phyloP scores from a whole-genome alignment of 2,113 vertebrate species.

The Numida meleagris region DNA sequence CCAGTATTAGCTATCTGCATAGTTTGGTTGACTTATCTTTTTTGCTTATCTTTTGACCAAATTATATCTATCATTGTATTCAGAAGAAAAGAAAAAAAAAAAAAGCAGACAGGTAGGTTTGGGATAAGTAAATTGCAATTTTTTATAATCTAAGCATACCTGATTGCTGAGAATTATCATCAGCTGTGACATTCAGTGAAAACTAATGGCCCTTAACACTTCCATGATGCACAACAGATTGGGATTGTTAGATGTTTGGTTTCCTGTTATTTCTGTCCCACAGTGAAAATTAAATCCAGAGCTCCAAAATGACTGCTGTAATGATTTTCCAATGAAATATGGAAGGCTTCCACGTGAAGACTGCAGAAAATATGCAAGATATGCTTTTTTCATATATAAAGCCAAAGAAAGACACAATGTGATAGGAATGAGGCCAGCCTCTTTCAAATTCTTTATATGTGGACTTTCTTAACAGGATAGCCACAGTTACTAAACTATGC shows the following conservation, averaged over 20 bases:
- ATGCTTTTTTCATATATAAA: neutral
- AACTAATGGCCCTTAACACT: neutral
- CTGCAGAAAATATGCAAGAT: neutral
- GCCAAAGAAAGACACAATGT: neutral
- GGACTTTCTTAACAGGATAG: neutral
- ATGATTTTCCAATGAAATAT: neutral
- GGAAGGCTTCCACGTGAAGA: neutral
- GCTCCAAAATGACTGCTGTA: neutral
- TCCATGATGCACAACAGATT: neutral
- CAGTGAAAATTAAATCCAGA: constrained; percentile 15
- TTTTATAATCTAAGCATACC: neutral
- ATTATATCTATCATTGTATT: neutral
- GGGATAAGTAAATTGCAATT: neutral
- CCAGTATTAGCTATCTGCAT: neutral
- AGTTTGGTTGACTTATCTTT: neutral
- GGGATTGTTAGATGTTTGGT: neutral
- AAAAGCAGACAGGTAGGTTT: neutral
- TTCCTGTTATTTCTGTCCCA: constrained; percentile 23
- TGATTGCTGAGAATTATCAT: neutral
- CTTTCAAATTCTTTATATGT: neutral
- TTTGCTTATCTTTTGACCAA: neutral
- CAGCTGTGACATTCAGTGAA: neutral
- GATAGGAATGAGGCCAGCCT: neutral
- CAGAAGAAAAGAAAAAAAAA: neutral
- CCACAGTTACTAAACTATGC: neutral